Percentiles rank a stretch among this genome's conserved stretches.
Evolutionary conservation across 2,797 vertebrate species (phyloP).

Genomic region (Rhabdophis nuchalis): DNA sequence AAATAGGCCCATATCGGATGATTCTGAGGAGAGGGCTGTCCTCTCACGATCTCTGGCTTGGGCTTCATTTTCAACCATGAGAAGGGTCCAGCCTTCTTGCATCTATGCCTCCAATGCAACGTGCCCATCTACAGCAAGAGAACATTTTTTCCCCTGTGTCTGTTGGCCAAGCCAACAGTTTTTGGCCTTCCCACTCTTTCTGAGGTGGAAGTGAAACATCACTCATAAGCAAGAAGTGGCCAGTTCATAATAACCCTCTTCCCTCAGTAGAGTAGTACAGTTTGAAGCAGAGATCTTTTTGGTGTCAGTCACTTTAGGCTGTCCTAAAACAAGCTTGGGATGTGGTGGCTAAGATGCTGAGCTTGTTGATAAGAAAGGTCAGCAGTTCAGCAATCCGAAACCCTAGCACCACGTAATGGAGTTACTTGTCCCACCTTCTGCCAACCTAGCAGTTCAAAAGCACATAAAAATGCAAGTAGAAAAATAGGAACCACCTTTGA

Average conservation of each 20-base stretch:
- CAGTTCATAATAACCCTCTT: background rate
- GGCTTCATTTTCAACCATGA: background rate
- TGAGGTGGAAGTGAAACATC: background rate
- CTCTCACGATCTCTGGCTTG: background rate
- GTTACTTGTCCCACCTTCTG: too few relatives aligned
- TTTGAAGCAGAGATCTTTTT: background rate
- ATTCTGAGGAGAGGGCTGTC: background rate
- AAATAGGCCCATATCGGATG: background rate
- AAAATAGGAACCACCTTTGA: too few relatives aligned
- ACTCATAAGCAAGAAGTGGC: background rate
- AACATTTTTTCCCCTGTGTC: background rate
- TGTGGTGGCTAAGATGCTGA: too few relatives aligned
- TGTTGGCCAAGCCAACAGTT: background rate
- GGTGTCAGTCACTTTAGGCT: background rate
- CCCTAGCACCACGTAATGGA: too few relatives aligned
- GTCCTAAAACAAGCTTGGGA: background rate
- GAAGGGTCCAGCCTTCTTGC: background rate
- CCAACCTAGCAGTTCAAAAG: too few relatives aligned
- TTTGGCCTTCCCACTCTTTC: background rate
- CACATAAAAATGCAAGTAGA: too few relatives aligned
- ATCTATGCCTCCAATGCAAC: background rate
- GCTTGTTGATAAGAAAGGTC: too few relatives aligned
- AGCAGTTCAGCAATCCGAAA: too few relatives aligned
- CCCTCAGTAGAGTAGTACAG: too few relatives aligned
- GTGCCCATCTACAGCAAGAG: background rate